Evolutionary conservation across 2,888 invertebrate species (phyloP), one percentile per base, ranked within the genome.

Genomic region (Ditylenchus weischeri): DNA sequence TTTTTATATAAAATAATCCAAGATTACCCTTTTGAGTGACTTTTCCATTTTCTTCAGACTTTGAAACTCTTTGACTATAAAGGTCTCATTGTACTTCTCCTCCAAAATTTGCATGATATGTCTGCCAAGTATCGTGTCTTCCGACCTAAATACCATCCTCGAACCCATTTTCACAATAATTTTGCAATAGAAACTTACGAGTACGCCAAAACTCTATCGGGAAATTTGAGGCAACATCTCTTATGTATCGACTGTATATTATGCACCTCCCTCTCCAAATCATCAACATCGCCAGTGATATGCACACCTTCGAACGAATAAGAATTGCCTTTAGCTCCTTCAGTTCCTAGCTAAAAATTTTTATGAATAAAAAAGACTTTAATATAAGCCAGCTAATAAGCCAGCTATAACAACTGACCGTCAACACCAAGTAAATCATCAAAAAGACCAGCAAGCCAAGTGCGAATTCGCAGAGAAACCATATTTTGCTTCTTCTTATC

Each of bases 401-500:
- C 13, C 19, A 23, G 19, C 51, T n/a, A n/a, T n/a, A 54, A 54
- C 11, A 19, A 61, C 72, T 63, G 29, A 78, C 77, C 64, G 68
- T 71, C 8, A 74, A 66, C n/a, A 79, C 70, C 13, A 79, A 23
- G 18, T 74, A 50, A 36, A 76, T 71, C 49, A 76, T 66, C 5
- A 79, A 59, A 15, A 74, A 68, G n/a, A 74, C 76, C 38, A 78
- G 64, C 11, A 76, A 61, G 18, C 75, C 76, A 36, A 78, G 65
- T 15, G 75, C 57, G 35, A 80, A 65, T 63, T 80, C 79, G 64
- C 74, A 74, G 47, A 80, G 29, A 23, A 78, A 75, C 80, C 79
- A 78, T 43, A 72, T 48, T 54, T 77, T 79, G 57, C 67, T 71
- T 49, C 75, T 57, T 65, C 72, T 69, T 43, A 78, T 64, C n/a